These are phyloP conservation scores for Cerceris rybyensis DNA, from an alignment of 2,888 invertebrate species.

Conservation along the genomic window DNA sequence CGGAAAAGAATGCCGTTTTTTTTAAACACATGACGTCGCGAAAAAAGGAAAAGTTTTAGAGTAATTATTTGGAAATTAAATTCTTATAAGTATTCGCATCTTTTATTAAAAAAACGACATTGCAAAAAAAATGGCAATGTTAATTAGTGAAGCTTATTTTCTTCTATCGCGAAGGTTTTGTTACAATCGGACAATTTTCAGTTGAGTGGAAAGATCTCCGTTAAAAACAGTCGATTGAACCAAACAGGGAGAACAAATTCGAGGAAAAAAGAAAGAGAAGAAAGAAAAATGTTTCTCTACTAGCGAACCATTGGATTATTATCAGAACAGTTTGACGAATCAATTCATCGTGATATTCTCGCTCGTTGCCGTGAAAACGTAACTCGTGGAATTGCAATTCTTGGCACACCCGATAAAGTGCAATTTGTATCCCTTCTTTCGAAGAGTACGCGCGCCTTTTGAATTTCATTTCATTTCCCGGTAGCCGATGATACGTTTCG, in stretches of 20 bases:
- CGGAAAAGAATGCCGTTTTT: too few relatives aligned
- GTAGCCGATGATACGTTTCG: background rate
- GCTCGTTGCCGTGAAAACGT: constrained; percentile 5
- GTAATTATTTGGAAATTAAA: too few relatives aligned
- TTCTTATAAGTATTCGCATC: too few relatives aligned
- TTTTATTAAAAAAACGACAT: too few relatives aligned
- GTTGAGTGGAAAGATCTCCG: background rate
- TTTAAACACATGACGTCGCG: too few relatives aligned
- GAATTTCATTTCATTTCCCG: background rate
- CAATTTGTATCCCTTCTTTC: background rate
- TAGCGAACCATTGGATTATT: constrained; percentile 15
- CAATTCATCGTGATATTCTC: background rate
- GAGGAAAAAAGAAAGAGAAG: background rate
- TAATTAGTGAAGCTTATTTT: too few relatives aligned
- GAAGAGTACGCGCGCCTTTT: background rate
- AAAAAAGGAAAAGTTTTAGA: too few relatives aligned
- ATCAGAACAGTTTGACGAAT: constrained; percentile 15
- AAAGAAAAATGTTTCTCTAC: constrained; percentile 6
- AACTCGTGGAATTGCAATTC: constrained; percentile 22
- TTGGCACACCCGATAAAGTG: background rate
- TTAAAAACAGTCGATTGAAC: too few relatives aligned
- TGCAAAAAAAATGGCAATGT: too few relatives aligned
- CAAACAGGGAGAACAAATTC: background rate
- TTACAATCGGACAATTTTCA: background rate
- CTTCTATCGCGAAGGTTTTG: background rate